Conservation (phyloP, 2,797 vertebrate genomes). For the Pseudocheirus occidentalis region DNA sequence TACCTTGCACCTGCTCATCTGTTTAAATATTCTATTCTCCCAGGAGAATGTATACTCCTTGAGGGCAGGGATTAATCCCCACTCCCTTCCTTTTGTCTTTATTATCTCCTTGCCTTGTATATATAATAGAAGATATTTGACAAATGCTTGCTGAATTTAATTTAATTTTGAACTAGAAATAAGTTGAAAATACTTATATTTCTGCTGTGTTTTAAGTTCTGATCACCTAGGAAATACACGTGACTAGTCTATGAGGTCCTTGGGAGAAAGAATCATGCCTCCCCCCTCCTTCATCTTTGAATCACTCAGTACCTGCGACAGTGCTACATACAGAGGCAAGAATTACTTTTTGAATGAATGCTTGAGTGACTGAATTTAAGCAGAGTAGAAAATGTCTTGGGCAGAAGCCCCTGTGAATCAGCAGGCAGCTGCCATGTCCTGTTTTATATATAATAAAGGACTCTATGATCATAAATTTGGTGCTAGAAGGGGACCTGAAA, state of each 20-base stretch:
- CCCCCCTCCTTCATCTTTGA: background rate
- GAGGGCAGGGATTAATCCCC: background rate
- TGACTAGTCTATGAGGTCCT: background rate
- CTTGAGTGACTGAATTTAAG: background rate
- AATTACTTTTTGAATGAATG: background rate
- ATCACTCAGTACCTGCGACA: background rate
- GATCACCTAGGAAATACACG: constrained; percentile 16
- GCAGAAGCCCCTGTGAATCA: background rate
- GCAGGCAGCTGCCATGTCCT: background rate
- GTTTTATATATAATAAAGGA: background rate
- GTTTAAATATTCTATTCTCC: background rate
- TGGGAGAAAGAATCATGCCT: background rate
- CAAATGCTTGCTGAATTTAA: background rate
- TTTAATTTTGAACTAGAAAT: constrained; percentile 43
- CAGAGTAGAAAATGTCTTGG: background rate
- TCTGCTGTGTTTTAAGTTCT: constrained; percentile 61
- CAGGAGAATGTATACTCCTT: background rate
- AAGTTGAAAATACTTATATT: constrained; percentile 56
- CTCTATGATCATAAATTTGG: background rate
- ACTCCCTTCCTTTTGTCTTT: background rate
- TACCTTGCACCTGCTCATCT: background rate
- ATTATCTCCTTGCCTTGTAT: background rate
- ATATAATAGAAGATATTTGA: background rate
- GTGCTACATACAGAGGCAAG: background rate
- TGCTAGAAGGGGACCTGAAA: background rate